A percentile compares a stretch with the other conserved stretches of the same genome.
phyloP scores from a whole-genome alignment of 2,113 vertebrate species.

The Seriola dumerili region DNA sequence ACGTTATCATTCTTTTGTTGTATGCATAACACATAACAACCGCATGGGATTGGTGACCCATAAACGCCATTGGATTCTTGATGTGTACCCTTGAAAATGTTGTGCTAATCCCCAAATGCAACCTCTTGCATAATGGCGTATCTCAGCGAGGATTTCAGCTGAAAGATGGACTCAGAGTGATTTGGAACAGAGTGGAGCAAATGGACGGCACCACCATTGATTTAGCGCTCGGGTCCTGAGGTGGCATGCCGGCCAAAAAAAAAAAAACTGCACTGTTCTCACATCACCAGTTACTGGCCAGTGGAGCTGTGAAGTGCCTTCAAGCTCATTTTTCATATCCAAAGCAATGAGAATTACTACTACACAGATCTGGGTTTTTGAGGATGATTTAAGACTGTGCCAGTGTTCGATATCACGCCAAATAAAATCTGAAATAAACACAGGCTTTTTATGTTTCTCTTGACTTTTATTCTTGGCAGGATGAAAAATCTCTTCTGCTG shows the following conservation, averaged over 20 bases:
- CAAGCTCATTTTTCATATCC: not conserved
- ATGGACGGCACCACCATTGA: constrained; percentile 52
- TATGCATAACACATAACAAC: constrained; percentile 41
- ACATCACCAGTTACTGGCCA: constrained; percentile 13
- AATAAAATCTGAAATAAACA: not conserved
- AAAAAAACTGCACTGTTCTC: constrained; percentile 14
- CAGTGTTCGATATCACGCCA: not conserved
- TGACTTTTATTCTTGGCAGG: not conserved
- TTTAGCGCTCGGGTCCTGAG: constrained; percentile 19
- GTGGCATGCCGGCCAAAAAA: constrained; percentile 33
- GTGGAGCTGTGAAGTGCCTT: constrained; percentile 11
- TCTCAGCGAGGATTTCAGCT: constrained; percentile 70
- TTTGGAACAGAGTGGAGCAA: constrained; percentile 62
- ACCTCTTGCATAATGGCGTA: constrained; percentile 75
- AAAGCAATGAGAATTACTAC: constrained; percentile 20
- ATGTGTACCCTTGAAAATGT: constrained; percentile 75
- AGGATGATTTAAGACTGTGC: not conserved
- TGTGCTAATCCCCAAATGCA: constrained; percentile 76
- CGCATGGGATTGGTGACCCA: constrained; percentile 65
- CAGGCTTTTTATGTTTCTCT: not conserved
- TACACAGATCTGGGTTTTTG: not conserved
- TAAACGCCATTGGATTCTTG: constrained; percentile 65
- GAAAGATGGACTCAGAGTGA: constrained; percentile 66
- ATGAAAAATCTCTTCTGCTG: not conserved
- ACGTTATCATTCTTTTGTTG: constrained; percentile 38